These are phyloP conservation scores for Empidonax alnorum DNA, from an alignment of 2,113 vertebrate species.

Conservation along the genomic window DNA sequence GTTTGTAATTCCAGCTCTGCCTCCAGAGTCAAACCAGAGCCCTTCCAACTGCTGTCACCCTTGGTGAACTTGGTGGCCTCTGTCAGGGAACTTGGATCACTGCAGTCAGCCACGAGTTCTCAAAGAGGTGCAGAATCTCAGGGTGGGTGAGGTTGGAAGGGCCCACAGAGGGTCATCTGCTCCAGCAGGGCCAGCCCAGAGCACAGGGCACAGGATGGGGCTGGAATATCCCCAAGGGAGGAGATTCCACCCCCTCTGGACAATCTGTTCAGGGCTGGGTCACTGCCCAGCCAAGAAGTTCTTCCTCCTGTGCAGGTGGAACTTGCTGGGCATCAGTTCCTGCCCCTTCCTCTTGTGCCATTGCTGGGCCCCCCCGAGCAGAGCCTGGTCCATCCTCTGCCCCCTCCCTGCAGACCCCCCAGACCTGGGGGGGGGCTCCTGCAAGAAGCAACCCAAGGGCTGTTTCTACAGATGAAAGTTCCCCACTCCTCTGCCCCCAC, in stretches of 20 bases:
- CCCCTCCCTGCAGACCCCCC: background rate
- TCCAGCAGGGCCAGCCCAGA: background rate
- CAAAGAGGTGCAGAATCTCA: background rate
- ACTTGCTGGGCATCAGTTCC: background rate
- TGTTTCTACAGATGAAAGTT: background rate
- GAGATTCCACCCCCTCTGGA: background rate
- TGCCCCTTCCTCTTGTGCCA: background rate
- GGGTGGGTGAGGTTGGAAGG: background rate
- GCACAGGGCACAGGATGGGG: background rate
- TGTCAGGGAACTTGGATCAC: background rate
- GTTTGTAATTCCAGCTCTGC: background rate
- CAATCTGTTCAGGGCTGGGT: background rate
- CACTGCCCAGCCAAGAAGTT: background rate
- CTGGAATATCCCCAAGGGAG: background rate
- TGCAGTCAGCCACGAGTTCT: accelerated
- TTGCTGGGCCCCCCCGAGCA: no score
- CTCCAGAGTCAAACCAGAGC: background rate
- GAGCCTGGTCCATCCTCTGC: no score
- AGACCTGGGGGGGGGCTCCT: background rate
- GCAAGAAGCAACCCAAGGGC: background rate
- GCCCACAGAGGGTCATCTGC: background rate
- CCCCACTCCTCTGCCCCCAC: background rate
- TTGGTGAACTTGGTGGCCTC: background rate
- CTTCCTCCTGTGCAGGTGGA: no score
- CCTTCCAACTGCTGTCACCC: background rate